Evolutionary conservation across 1,140 invertebrate genomes (phyloP), one percentile per base, ranked within the genome.

Genomic region (Mamestra configurata): DNA sequence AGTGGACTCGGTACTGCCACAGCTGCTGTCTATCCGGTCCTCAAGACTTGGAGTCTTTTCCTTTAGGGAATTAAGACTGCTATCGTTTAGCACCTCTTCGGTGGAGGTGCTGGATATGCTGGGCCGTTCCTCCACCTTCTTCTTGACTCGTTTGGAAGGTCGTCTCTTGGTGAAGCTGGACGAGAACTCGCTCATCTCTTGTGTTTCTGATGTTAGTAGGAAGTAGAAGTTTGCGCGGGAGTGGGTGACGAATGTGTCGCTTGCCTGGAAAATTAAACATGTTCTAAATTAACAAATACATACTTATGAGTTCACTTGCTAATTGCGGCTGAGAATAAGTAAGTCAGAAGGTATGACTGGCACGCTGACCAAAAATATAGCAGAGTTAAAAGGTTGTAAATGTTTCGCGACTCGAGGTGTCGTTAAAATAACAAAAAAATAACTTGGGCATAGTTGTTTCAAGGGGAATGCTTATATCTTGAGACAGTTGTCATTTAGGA

Each of bases 161-260:
- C 59, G 20, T 20, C 55, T 73, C 31, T 75, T 80, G 8, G 40
- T 5, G 46, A 53, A 53, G 51, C 27, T 72, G 27, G 78, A 51
- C 1, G 64, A 86, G 79, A 92, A 92, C 24, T 94, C 92, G 70
- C 84, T 90, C 57, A 86, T 87, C 15, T 94, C 88, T 31, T 90
- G 92, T 4, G 94, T 92, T 4, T 95, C 88, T 0, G 96, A 89
- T 3, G 95, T 94, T 15, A 97, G 86, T 13, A 97, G 88, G 87
- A 97, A 97, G 89, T 97, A 97, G 89, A 97, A 97, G 85, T 96
- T 96, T 5, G 96, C 96, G 31, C 96, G 95, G 0, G 96, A 96
- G 84, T 97, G 97, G 1, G 96, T 97, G 7, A 98, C 96, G 84
- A 97, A 98, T 3, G 97, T 97, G 76, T 96, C 96, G 49, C 97